Evolutionary conservation across 2,797 vertebrate genomes (phyloP), one percentile per base, ranked within the genome.

Genomic region (Discoglossus pictus): DNA sequence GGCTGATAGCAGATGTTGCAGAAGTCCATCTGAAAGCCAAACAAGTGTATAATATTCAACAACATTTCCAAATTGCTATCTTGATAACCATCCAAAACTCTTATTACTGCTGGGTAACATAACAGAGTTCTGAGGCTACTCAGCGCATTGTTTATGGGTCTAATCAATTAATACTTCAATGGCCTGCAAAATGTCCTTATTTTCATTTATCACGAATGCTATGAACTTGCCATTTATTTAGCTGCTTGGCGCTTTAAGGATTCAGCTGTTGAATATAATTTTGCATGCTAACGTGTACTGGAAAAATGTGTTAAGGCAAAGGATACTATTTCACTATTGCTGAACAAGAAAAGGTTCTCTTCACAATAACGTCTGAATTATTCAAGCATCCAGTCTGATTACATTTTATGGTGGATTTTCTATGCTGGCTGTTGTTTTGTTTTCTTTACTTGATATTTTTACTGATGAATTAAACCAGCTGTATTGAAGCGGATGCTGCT

Each of bases 221-320:
- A 44, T 43, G 20, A 39, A 10, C 43, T 64, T 40, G 34, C 64
- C 24, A 15, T 43, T 43, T 17, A 39, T 13, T 53, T 61, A 21
- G 46, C 18, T 39, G 31, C 31, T 50, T 69, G 59, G 67, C 67
- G 24, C 43, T 62, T 55, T 56, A 40, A 31, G 42, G 43, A 47
- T 62, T 55, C 58, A 69, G 67, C 67, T 62, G 59, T 62, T 69
- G 8, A 47, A 23, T 40, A 62, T 69, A 54, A 55, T 62, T 54
- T 61, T 47, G 50, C 67, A 69, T 55, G 67, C 50, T 61, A 47
- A 55, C 62, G 16, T 62, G 42, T 13, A 38, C 48, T 55, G 66
- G 50, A 55, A 61, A 61, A 66, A 68, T 60, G 50, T 69, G 67
- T 69, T 39, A 55, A 39, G 15, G 40, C 40, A 54, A 61, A 39